A percentile compares a stretch with the other conserved stretches of the same genome.
Evolutionary conservation across 2,113 vertebrate species (phyloP).

Genomic region (Diadophis punctatus): DNA sequence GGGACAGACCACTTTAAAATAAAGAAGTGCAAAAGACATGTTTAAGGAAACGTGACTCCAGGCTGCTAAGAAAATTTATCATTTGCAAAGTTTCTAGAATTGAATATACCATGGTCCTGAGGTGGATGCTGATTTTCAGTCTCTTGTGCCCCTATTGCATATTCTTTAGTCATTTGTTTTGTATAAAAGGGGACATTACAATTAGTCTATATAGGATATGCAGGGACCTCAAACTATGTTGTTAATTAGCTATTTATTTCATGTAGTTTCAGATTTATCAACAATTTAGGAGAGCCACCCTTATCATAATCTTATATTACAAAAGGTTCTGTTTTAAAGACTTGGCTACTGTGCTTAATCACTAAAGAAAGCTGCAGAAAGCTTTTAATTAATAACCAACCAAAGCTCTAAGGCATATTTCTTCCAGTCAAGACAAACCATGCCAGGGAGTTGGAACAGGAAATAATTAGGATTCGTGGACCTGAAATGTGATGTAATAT

Average conservation of each 20-base stretch:
- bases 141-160: slow-evolving; percentile 36
- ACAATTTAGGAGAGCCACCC: neutral
- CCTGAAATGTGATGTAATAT: too few species aligned
- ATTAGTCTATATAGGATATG: slow-evolving; percentile 42
- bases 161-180: slow-evolving; percentile 29
- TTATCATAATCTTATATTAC: neutral
- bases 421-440: slow-evolving; percentile 12
- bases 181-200: neutral
- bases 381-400: slow-evolving; percentile 29
- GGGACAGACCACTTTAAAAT: slow-evolving; percentile 39
- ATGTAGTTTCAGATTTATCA: slow-evolving; percentile 41
- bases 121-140: slow-evolving; percentile 37
- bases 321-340: slow-evolving; percentile 25
- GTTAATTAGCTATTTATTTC: slow-evolving; percentile 49
- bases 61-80: slow-evolving; percentile 3
- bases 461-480: too few species aligned
- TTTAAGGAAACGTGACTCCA: slow-evolving; percentile 12
- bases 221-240: slow-evolving; percentile 32
- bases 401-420: slow-evolving; percentile 41
- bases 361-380: slow-evolving; percentile 39
- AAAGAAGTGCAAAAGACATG: slow-evolving; percentile 32
- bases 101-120: slow-evolving; percentile 32
- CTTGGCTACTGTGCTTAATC: slow-evolving; percentile 33
- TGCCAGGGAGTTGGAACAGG: too few species aligned
- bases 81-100: slow-evolving; percentile 54